Evolutionary conservation across 2,888 invertebrate species (phyloP).

Genomic region (Caradrina kadenii): DNA sequence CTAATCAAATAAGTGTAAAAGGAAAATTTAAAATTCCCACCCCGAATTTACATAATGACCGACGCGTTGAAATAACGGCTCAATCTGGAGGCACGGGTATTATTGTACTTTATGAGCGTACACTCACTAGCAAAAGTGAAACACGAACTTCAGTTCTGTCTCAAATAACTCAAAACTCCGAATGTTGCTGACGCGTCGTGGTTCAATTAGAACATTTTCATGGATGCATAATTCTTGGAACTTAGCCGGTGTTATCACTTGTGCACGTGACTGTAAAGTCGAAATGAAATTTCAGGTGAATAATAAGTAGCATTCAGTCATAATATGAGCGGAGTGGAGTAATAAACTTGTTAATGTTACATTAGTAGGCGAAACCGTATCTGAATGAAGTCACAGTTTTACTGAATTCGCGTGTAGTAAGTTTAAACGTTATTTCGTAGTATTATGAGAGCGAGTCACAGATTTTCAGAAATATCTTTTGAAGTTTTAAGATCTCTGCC

Average conservation of each 20-base stretch:
- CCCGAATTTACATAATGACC: constrained; percentile 83
- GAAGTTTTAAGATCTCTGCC: constrained; percentile 2
- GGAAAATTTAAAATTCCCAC: constrained; percentile 80
- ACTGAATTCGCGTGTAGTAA: constrained; percentile 37
- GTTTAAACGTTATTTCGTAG: constrained; percentile 37
- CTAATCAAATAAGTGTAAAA: constrained; percentile 85
- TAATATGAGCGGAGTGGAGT: constrained; percentile 51
- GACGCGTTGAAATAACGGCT: constrained; percentile 73
- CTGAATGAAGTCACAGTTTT: constrained; percentile 47
- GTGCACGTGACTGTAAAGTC: constrained; percentile 46
- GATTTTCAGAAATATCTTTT: constrained; percentile 22
- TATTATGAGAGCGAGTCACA: constrained; percentile 15
- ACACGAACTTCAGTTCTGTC: constrained; percentile 7
- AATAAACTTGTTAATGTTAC: constrained; percentile 57
- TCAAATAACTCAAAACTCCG: constrained; percentile 11
- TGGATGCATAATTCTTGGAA: constrained; percentile 43
- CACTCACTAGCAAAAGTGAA: constrained; percentile 41
- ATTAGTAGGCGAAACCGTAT: constrained; percentile 47
- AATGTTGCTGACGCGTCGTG: constrained; percentile 1
- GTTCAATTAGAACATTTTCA: constrained; percentile 40
- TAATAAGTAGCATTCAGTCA: constrained; percentile 58
- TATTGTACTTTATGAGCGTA: constrained; percentile 68
- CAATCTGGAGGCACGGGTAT: constrained; percentile 75
- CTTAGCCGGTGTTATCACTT: constrained; percentile 56
- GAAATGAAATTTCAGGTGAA: constrained; percentile 60